These are phyloP conservation scores for Emydocephalus ijimae DNA, from an alignment of 2,113 vertebrate species.

Conservation along the genomic window DNA sequence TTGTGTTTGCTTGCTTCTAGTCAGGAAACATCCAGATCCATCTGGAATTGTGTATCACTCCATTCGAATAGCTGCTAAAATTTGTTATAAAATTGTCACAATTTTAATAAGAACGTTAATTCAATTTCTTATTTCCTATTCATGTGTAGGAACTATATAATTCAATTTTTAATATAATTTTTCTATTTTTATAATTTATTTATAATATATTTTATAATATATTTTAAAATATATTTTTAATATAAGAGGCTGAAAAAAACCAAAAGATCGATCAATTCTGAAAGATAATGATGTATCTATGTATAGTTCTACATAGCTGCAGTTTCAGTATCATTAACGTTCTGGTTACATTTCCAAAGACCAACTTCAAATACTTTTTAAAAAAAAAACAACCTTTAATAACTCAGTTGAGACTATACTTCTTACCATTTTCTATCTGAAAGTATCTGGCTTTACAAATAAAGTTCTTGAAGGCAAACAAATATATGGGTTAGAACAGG, in stretches of 20 bases:
- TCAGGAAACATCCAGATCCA: neutral
- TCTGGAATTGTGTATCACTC: conserved; percentile 1
- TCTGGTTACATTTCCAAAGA: conserved; percentile 13
- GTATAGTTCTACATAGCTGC: no score
- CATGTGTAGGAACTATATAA: neutral
- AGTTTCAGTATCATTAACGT: conserved; percentile 5
- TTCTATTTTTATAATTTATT: neutral
- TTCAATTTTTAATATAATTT: conserved; percentile 25
- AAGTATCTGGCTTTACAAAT: neutral
- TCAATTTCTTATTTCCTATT: conserved; percentile 45
- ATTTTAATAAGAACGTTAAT: conserved; percentile 22
- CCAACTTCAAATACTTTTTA: neutral
- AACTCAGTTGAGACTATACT: neutral
- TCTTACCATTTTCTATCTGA: neutral
- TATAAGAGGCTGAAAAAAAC: conserved; percentile 11
- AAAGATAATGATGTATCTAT: conserved; percentile 9
- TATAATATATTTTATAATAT: neutral
- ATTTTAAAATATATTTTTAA: conserved; percentile 32
- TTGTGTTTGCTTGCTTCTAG: neutral
- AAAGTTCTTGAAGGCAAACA: neutral
- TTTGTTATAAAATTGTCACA: conserved; percentile 34
- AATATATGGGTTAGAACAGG: neutral
- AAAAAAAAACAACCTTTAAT: neutral
- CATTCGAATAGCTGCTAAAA: conserved; percentile 45
- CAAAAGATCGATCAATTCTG: conserved; percentile 20